Conservation (phyloP, 1,140 invertebrate genomes). For the Parapsyche elsis region DNA sequence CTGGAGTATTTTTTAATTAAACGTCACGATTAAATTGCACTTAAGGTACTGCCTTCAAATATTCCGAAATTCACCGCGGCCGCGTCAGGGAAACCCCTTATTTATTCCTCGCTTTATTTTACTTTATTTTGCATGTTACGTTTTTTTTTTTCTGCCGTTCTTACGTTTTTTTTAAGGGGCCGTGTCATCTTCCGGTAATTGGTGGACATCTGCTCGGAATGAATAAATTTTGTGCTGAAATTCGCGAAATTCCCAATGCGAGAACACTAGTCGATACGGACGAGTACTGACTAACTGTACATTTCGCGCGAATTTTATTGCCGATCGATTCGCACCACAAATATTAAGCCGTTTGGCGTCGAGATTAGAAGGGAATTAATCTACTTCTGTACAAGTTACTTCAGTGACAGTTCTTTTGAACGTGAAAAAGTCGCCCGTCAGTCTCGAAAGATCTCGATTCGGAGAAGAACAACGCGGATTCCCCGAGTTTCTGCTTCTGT, state of each 20-base stretch:
- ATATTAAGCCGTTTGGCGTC: too few species aligned
- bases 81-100: background rate
- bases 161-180: background rate
- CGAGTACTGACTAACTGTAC: background rate
- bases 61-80: constrained; percentile 11
- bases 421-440: too few species aligned
- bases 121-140: too few species aligned
- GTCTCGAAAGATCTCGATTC: too few species aligned
- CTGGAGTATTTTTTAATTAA: constrained; percentile 44
- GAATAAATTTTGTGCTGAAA: constrained; percentile 16
- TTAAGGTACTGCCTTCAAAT: constrained; percentile 37
- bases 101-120: constrained; percentile 9
- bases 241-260: constrained; percentile 13
- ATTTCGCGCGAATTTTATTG: background rate
- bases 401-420: too few species aligned
- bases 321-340: background rate
- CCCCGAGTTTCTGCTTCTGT: background rate
- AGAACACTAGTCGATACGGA: background rate
- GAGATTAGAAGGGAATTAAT: too few species aligned
- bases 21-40: constrained; percentile 50
- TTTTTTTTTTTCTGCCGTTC: background rate
- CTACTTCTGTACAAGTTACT: too few species aligned
- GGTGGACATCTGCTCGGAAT: constrained; percentile 2
- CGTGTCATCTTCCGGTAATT: constrained; percentile 19
- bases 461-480: background rate